Evolutionary conservation across 2,888 invertebrate genomes (phyloP), one percentile per base, ranked within the genome.

Genomic region (Trachelus stipa): DNA sequence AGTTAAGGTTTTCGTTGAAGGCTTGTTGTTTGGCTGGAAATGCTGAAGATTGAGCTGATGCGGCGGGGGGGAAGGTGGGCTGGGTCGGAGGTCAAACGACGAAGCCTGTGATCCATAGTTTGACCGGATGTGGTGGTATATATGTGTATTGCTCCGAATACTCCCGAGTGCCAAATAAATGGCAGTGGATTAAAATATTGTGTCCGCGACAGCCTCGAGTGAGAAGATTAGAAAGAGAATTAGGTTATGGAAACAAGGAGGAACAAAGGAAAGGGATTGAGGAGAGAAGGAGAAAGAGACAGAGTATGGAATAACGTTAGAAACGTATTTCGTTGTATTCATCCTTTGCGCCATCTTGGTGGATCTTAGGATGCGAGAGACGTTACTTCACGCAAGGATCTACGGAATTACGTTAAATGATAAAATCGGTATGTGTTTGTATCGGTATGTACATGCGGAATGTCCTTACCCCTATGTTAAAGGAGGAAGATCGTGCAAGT

Each of bases 121-220:
- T 80, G 85, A 82, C 80, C 82, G 79, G 82, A 81, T 15, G 40
- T 40, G 40, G 4, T 40, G 35, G 40, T 40, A 4, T 40, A 40
- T 40, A 40, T 40, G 40, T 40, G 40, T 40, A 40, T 40, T 40
- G 15, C 83, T 83, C 79, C 81, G 85, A 88, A 88, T 89, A 89
- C 87, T 89, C 89, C 85, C 85, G 88, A 87, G 89, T 88, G 89
- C 89, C 89, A 89, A 88, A 85, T 82, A 40, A 40, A 40, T 40
- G 40, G 40, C 40, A 40, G 40, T 4, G 40, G 40, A 40, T 40
- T 1, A 6, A 40, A 40, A 6, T 40, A 40, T 15, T 15, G 40
- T 40, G 15, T 40, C 40, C 40, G 40, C 40, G 40, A 15, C 12
- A 40, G 40, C 40, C 40, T 40, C 40, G 40, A 40, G 40, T 4